These are phyloP conservation scores for Spatulosminthurus flaviceps DNA, from an alignment of 2,888 invertebrate species.

Conservation along the genomic window DNA sequence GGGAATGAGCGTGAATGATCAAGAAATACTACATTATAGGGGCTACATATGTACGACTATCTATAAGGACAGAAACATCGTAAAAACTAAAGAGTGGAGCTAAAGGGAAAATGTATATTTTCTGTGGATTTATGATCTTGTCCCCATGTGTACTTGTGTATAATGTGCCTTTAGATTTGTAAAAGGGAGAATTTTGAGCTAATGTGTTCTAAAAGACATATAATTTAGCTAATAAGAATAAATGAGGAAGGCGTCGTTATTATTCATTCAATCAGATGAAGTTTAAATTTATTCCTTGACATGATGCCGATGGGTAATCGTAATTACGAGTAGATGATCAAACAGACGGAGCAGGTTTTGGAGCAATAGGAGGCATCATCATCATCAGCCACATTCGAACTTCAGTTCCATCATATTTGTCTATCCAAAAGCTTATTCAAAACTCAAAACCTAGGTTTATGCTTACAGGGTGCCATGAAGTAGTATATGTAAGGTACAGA, in stretches of 20 bases:
- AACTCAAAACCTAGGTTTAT: too few relatives aligned
- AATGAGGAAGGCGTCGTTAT: conserved; percentile 43
- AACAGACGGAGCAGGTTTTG: conserved; percentile 43
- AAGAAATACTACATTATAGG: too few relatives aligned
- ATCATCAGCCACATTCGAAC: conserved; percentile 26
- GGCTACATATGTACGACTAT: too few relatives aligned
- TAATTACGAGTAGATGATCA: conserved; percentile 46
- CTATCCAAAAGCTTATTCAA: neutral
- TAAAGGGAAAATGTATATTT: neutral
- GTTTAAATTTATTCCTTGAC: conserved; percentile 43
- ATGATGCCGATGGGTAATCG: conserved; percentile 44
- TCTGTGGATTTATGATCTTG: conserved; percentile 18
- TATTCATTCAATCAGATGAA: conserved; percentile 44
- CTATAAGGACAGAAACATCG: neutral
- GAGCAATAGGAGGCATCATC: conserved; percentile 53
- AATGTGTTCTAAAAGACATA: conserved; percentile 42
- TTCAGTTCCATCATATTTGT: neutral
- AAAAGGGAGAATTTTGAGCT: conserved; percentile 19
- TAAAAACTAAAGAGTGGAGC: neutral
- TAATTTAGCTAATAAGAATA: conserved; percentile 38
- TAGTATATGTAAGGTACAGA: too few relatives aligned
- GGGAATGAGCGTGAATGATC: too few relatives aligned
- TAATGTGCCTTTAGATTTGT: neutral
- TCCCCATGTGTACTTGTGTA: neutral
- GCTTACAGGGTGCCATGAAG: too few relatives aligned